Base-by-base conservation (phyloP, 2,888 invertebrate genomes). In the Amphimallon solstitiale region DNA sequence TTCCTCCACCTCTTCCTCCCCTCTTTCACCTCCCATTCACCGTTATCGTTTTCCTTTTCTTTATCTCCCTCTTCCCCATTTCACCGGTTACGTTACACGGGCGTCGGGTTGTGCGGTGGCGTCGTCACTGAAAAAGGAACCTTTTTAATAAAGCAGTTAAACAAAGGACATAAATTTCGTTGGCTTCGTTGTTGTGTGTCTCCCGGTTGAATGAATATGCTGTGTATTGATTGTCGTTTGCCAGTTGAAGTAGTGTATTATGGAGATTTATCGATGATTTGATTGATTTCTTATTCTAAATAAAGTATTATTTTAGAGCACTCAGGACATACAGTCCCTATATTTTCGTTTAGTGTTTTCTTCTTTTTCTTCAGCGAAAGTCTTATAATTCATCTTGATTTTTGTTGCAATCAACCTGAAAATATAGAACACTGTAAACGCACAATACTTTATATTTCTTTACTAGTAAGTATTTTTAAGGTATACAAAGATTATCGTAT, bases 121-220 rank as follows among this genome's bases (percentile, higher is more conserved):
- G 56, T 56, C 56, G 43, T 43, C 56, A 43, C 10, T 43, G 56
- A 29, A 48, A 65, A 21, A 37, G 46, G 56, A 65, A 38, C 37
- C 48, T 45, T 48, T 64, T 64, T 64, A 64, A 64, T 64, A 64
- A 64, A 51, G 63, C 63, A 63, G 63, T 63, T 63, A 51, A 63
- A 63, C 63, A 63, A 63, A 63, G 63, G 52, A 63, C 63, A 63
- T 64, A 52, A 64, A 62, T 62, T 62, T 62, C 17, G 37, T 10
- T n/a, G 56, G 56, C 23, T 56, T 56, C 56, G 43, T 23, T 43
- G 43, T 37, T 43, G 56, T 56, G 56, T 56, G 56, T 43, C 56
- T 40, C 43, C 56, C 29, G 9, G 29, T 9, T 23, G 43, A 40
- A 21, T 56, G 29, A 43, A 43, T 40, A 29, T 54, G 40, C 56